Conservation (phyloP, 2,797 vertebrate genomes). For the Hydrocynus forskahlii region DNA sequence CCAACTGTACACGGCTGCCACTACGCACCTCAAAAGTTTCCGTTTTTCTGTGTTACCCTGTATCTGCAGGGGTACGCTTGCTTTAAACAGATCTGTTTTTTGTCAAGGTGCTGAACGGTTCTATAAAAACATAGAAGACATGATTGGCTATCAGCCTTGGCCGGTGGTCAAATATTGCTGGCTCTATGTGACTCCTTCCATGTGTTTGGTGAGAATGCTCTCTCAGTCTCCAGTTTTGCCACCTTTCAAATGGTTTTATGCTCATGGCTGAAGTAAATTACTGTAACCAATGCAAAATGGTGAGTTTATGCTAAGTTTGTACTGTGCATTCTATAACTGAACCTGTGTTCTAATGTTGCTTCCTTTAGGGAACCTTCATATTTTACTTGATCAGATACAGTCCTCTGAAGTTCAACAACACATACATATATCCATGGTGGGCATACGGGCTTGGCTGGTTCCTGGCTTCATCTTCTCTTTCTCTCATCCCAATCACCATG, state of each 20-base stretch:
- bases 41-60: no score
- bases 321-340: not conserved
- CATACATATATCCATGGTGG: slow-evolving; percentile 73
- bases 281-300: not conserved
- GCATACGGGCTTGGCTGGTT: slow-evolving; percentile 72
- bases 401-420: slow-evolving; percentile 73
- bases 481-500: slow-evolving; percentile 68
- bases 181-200: slow-evolving; percentile 66
- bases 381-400: slow-evolving; percentile 69
- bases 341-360: not conserved
- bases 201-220: slow-evolving; percentile 65
- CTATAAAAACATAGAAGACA: slow-evolving; percentile 72
- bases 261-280: not conserved
- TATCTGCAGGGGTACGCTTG: not conserved
- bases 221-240: no score
- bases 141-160: slow-evolving; percentile 74
- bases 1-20: no score
- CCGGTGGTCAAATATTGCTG: slow-evolving; percentile 73
- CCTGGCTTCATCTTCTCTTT: slow-evolving; percentile 66
- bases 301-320: not conserved
- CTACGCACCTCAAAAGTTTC: no score
- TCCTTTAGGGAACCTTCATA: slow-evolving; percentile 66
- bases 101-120: slow-evolving; percentile 71
- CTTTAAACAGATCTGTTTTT: not conserved
- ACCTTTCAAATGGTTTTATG: not conserved